Conservation (phyloP, 2,797 vertebrate species). For the Sphenopsis melanotis region DNA sequence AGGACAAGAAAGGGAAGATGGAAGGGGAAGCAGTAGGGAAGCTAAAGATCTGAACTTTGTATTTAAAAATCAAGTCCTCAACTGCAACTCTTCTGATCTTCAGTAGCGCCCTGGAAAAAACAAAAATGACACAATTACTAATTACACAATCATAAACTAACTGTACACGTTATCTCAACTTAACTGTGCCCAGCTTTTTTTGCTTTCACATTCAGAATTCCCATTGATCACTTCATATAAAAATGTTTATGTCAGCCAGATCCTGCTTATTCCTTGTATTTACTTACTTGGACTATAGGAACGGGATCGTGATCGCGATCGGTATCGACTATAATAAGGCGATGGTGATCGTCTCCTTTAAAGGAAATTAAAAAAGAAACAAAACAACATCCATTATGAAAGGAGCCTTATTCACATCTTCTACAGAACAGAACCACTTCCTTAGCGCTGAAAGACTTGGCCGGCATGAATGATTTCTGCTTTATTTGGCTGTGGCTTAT, state of each 20-base stretch:
- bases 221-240: neutral
- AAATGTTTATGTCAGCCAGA: neutral
- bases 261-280: neutral
- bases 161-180: neutral
- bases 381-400: slow-evolving; percentile 21
- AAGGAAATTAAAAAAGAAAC: slow-evolving; percentile 38
- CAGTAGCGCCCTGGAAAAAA: slow-evolving; percentile 73
- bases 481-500: slow-evolving; percentile 13
- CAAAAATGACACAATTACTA: neutral
- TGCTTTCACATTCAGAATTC: neutral
- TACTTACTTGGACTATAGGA: slow-evolving; percentile 92
- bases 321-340: slow-evolving; percentile 90
- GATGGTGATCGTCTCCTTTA: slow-evolving; percentile 88
- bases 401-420: slow-evolving; percentile 28
- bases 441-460: slow-evolving; percentile 18
- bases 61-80: slow-evolving; percentile 57
- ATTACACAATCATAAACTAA: neutral
- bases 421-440: slow-evolving; percentile 23
- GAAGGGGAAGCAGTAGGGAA: neutral
- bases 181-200: neutral
- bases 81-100: slow-evolving; percentile 51
- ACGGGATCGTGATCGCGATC: slow-evolving; percentile 89
- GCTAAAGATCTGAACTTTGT: slow-evolving; percentile 29
- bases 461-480: slow-evolving; percentile 32
- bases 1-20: neutral